These are phyloP conservation scores for Drosophila santomea DNA, from an alignment of 1,140 invertebrate species.

Conservation along the genomic window DNA sequence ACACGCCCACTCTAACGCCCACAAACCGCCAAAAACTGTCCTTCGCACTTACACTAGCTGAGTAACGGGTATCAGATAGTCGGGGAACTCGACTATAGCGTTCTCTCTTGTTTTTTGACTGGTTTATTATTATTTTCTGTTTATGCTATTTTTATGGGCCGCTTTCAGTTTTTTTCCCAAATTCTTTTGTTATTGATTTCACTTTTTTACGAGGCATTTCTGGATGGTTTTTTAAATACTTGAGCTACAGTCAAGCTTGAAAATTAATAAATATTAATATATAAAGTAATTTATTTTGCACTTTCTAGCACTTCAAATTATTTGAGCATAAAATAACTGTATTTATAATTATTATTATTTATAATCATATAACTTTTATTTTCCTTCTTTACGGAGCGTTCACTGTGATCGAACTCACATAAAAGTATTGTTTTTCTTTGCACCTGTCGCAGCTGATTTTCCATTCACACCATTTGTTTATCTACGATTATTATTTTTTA, in stretches of 20 bases:
- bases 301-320: not conserved
- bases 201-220: conserved; percentile 63
- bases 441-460: conserved; percentile 23
- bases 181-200: conserved; percentile 72
- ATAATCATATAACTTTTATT: not conserved
- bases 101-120: too few species aligned
- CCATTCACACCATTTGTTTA: conserved; percentile 34
- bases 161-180: conserved; percentile 11
- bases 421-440: conserved; percentile 9
- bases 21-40: too few species aligned
- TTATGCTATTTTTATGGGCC: conserved; percentile 44
- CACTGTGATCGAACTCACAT: conserved; percentile 17
- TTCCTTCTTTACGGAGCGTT: not conserved
- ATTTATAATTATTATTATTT: not conserved
- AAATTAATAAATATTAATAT: not conserved
- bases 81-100: too few species aligned
- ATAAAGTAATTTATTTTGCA: not conserved
- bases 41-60: too few species aligned
- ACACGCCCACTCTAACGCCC: too few species aligned
- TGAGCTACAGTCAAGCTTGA: not conserved
- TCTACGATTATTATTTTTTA: conserved; percentile 9
- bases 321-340: not conserved
- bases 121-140: conserved; percentile 36
- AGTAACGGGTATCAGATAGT: too few species aligned
- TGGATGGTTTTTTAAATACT: conserved; percentile 30